Conservation (phyloP, 2,113 vertebrate genomes). For the Hoplias malabaricus region DNA sequence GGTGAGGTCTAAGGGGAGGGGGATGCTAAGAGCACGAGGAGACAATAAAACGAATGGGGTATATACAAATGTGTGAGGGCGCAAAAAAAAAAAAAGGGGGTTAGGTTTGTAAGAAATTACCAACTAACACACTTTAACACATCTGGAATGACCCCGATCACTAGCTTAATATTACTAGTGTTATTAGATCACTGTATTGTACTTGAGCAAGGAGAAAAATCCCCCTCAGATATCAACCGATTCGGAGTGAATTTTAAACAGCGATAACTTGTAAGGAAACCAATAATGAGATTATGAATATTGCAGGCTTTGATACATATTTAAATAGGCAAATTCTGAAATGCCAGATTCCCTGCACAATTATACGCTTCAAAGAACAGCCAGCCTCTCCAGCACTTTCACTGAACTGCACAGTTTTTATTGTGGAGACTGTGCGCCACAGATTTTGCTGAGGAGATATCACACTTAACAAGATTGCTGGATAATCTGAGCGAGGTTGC, state of each 20-base stretch:
- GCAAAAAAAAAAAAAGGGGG: constrained; percentile 29
- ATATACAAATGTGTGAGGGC: constrained; percentile 38
- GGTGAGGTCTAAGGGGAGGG: background rate
- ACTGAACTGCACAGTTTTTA: background rate
- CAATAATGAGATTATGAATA: background rate
- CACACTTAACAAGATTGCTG: constrained; percentile 45
- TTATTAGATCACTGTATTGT: background rate
- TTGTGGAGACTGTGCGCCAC: background rate
- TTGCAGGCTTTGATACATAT: background rate
- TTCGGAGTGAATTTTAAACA: background rate
- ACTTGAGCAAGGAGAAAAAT: background rate
- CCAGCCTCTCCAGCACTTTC: background rate
- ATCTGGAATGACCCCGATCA: constrained; percentile 24
- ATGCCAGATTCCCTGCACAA: background rate
- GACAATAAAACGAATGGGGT: constrained; percentile 29
- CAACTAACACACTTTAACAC: constrained; percentile 22
- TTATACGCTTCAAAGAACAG: background rate
- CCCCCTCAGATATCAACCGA: background rate
- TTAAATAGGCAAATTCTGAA: background rate
- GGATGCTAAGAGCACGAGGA: constrained; percentile 26
- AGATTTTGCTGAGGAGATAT: constrained; percentile 22
- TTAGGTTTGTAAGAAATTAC: constrained; percentile 23
- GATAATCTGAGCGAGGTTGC: constrained; percentile 38
- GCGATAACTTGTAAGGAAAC: background rate
- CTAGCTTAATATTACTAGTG: background rate